A percentile compares a stretch with the other conserved stretches of the same genome.
Conservation (phyloP, 2,113 vertebrate genomes). For the Plestiodon gilberti region DNA sequence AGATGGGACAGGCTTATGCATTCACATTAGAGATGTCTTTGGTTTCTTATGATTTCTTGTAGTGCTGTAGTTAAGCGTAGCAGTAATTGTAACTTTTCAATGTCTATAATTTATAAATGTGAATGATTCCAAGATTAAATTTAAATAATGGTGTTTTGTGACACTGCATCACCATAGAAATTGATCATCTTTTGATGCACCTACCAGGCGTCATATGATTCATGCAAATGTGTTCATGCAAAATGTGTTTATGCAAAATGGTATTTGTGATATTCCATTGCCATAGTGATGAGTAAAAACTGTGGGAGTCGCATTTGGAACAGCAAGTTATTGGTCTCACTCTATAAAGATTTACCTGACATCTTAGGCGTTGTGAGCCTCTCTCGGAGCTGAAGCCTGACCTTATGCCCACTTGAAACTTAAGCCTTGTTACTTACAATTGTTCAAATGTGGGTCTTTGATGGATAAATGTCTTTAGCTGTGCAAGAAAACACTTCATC, state of each 20-base stretch:
- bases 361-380: background rate
- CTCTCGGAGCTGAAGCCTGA: background rate
- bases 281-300: background rate
- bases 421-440: constrained; percentile 31
- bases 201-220: too few relatives aligned
- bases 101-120: too few relatives aligned
- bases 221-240: too few relatives aligned
- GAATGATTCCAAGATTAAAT: too few relatives aligned
- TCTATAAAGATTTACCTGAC: background rate
- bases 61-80: too few relatives aligned
- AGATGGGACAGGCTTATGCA: too few relatives aligned
- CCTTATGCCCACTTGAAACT: constrained; percentile 21
- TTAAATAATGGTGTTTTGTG: too few relatives aligned
- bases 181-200: too few relatives aligned
- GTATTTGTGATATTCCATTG: background rate
- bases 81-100: too few relatives aligned
- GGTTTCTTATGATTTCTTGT: too few relatives aligned
- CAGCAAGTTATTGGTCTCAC: background rate
- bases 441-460: background rate
- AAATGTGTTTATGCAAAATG: background rate
- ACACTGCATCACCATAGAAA: too few relatives aligned
- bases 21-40: too few relatives aligned
- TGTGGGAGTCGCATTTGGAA: background rate
- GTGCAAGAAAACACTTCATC: background rate
- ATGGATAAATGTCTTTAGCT: constrained; percentile 13